Conservation (phyloP, 2,113 vertebrate species). For the Neotragus pygmaeus region DNA sequence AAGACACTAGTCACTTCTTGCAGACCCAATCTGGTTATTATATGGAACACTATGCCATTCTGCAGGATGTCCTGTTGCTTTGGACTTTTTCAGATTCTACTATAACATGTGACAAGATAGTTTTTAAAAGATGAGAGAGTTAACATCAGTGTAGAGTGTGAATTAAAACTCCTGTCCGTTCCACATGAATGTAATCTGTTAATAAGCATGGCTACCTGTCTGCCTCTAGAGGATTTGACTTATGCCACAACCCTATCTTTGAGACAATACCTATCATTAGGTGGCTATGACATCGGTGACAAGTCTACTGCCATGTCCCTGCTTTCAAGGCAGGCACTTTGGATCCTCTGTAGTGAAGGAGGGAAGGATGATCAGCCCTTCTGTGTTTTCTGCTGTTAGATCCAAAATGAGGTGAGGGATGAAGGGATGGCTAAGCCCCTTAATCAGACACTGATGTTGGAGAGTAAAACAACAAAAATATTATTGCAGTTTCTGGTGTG, state of each 20-base stretch:
- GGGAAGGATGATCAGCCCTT: neutral
- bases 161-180: neutral
- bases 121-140: neutral
- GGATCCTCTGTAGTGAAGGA: neutral
- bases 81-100: neutral
- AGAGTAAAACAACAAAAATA: neutral
- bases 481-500: neutral
- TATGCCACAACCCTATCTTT: neutral
- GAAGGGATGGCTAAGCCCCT: neutral
- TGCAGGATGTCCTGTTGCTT: neutral
- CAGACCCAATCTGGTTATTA: neutral
- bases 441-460: neutral
- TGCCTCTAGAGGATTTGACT: too few species aligned
- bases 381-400: neutral
- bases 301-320: neutral
- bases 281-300: too few species aligned
- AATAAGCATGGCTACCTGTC: neutral
- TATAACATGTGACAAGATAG: neutral
- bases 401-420: neutral
- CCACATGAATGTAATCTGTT: neutral
- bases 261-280: neutral
- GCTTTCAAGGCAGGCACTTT: neutral
- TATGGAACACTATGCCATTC: neutral
- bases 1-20: neutral
- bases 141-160: neutral